Evolutionary conservation across 2,888 invertebrate species (phyloP), one percentile per base, ranked within the genome.

Genomic region (Metacarcinus magister): DNA sequence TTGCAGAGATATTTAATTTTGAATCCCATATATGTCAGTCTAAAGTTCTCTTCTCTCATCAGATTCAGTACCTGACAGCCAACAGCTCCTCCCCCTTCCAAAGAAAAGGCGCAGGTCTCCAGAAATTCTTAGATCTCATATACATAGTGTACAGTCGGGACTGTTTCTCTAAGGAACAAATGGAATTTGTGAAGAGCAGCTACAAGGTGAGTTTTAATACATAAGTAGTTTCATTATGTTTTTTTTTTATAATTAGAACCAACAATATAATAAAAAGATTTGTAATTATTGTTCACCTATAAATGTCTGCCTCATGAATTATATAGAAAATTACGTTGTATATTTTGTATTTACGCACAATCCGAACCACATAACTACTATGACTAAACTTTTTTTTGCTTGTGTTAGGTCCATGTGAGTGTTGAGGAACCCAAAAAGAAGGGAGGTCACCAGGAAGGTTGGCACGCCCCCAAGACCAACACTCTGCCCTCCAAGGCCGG

Each of bases 31-130:
- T 19, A 60, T n/a, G n/a, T n/a, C n/a, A 60, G 60, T 60, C 60
- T 60, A 23, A 60, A 60, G 23, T 10, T 60, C 23, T 60, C 2
- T 19, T 60, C 60, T 23, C 23, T 60, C 23, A 0, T 60, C 96
- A 97, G 97, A 94, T 98, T 95, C 98, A 98, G 97, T 99, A 98
- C 97, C 98, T 99, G 60, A 98, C 98, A 19, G 98, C 98, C 67
- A 98, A 98, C 13, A 93, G 96, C 95, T 98, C 98, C 13, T 98
- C 98, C 93, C 98, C 98, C 46, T 98, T 98, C 97, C 98, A 98
- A 97, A 98, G 98, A 39, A 98, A 98, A 97, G 99, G 99, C 95
- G 98, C 98, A 96, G 99, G 98, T 4, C 98, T 99, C 90, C 98
- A 99, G 97, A 98, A 99, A 97, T 98, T 99, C 97, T 98, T 98